Percentiles rank a stretch among this genome's conserved stretches.
Conservation (phyloP, 1,140 invertebrate species). For the Brachionus rubens region DNA sequence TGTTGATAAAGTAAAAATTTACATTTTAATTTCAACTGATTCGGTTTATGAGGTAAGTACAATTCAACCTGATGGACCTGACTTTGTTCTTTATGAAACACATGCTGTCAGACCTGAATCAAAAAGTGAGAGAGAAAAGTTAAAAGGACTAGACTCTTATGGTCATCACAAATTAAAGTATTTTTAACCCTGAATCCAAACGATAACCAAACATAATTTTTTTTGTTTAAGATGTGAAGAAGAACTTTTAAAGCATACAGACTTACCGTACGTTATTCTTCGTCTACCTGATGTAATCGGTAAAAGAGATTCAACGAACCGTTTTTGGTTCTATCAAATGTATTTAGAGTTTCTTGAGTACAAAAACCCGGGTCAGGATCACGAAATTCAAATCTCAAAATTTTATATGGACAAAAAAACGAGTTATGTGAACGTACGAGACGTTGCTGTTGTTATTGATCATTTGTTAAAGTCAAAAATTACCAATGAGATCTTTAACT, state of each 20-base stretch:
- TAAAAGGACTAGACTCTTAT: conserved; percentile 57
- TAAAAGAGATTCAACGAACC: conserved; percentile 61
- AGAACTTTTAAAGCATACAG: conserved; percentile 51
- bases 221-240: conserved; percentile 59
- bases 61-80: conserved; percentile 47
- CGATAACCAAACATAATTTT: not conserved
- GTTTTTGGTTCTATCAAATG: conserved; percentile 63
- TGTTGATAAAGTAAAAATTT: conserved; percentile 53
- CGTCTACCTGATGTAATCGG: conserved; percentile 63
- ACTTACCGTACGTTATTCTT: conserved; percentile 58
- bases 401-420: conserved; percentile 53
- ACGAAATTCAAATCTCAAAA: conserved; percentile 55
- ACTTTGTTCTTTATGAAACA: conserved; percentile 49
- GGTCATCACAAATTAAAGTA: conserved; percentile 53
- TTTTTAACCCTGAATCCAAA: not conserved
- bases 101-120: conserved; percentile 57
- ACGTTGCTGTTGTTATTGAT: conserved; percentile 59
- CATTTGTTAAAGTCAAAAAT: conserved; percentile 49
- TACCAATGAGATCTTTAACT: conserved; percentile 59
- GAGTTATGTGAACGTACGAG: conserved; percentile 61
- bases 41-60: conserved; percentile 62
- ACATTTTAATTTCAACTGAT: conserved; percentile 63
- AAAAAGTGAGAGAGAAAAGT: conserved; percentile 50
- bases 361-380: conserved; percentile 49
- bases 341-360: conserved; percentile 58